phyloP scores from a whole-genome alignment of 2,113 vertebrate species.

The Hoplias malabaricus region DNA sequence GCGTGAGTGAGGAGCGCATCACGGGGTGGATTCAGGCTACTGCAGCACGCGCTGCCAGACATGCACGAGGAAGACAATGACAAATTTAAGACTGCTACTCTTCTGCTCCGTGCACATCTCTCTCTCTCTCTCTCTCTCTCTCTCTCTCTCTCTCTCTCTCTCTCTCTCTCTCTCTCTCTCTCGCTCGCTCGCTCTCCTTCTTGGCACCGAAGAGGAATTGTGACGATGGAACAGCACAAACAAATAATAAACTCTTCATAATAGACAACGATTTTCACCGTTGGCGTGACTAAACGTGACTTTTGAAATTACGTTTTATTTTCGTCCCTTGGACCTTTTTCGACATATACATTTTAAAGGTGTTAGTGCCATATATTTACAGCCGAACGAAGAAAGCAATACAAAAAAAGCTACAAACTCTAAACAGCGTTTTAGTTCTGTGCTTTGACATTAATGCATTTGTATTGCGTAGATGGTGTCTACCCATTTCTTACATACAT shows the following conservation, averaged over 20 bases:
- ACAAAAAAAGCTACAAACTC: too few species aligned
- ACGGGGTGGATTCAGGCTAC: conserved; percentile 59
- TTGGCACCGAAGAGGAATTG: conserved; percentile 45
- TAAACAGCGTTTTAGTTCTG: too few species aligned
- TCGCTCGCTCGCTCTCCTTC: not conserved
- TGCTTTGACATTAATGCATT: too few species aligned
- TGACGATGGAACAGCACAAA: conserved; percentile 46
- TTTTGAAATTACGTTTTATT: conserved; percentile 1
- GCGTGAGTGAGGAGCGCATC: conserved; percentile 68
- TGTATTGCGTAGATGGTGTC: too few species aligned
- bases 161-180: conserved; percentile 32
- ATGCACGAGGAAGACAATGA: conserved; percentile 57
- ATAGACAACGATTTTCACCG: conserved; percentile 26
- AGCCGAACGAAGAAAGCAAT: too few species aligned
- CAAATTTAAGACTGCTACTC: conserved; percentile 54
- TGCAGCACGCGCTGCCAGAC: conserved; percentile 56
- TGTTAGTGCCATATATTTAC: too few species aligned
- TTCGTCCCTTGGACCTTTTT: too few species aligned
- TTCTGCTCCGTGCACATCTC: conserved; percentile 42
- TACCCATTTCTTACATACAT: too few species aligned
- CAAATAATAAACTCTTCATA: conserved; percentile 41
- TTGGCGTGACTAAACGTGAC: conserved; percentile 20
- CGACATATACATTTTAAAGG: too few species aligned
- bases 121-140: conserved; percentile 33
- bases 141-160: conserved; percentile 12